phyloP scores from a whole-genome alignment of 2,113 vertebrate genomes.

The Labrus mixtus region DNA sequence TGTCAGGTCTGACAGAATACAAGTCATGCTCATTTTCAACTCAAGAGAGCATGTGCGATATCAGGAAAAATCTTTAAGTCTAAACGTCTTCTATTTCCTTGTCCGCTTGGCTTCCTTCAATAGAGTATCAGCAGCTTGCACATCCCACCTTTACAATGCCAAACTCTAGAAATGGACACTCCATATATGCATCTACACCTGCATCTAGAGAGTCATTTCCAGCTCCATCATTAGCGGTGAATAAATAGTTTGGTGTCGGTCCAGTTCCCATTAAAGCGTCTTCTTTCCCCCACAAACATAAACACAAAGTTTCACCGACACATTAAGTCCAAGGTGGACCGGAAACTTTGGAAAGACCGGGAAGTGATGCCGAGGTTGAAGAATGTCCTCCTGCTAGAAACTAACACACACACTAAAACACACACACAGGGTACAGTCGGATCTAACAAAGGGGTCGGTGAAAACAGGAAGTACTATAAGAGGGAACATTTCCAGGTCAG shows the following conservation, averaged over 20 bases:
- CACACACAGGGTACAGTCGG: constrained; percentile 10
- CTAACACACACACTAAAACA: constrained; percentile 34
- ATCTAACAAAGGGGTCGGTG: constrained; percentile 64
- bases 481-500: constrained; percentile 73
- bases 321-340: constrained; percentile 60
- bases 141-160: too few species aligned
- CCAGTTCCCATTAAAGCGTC: not conserved
- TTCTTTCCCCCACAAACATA: constrained; percentile 31
- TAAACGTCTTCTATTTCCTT: too few species aligned
- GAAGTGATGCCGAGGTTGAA: constrained; percentile 71
- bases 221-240: constrained; percentile 34
- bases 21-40: too few species aligned
- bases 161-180: not conserved
- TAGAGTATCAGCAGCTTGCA: too few species aligned
- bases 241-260: constrained; percentile 60
- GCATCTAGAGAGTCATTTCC: constrained; percentile 42
- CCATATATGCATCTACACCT: constrained; percentile 24
- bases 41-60: too few species aligned
- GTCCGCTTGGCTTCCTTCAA: too few species aligned
- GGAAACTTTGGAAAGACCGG: constrained; percentile 75
- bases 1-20: too few species aligned
- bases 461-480: constrained; percentile 78
- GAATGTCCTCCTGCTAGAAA: constrained; percentile 64
- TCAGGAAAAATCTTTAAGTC: too few species aligned
- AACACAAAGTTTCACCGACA: constrained; percentile 34